Evolutionary conservation across 2,113 vertebrate genomes (phyloP).

Genomic region (Scatophagus argus): DNA sequence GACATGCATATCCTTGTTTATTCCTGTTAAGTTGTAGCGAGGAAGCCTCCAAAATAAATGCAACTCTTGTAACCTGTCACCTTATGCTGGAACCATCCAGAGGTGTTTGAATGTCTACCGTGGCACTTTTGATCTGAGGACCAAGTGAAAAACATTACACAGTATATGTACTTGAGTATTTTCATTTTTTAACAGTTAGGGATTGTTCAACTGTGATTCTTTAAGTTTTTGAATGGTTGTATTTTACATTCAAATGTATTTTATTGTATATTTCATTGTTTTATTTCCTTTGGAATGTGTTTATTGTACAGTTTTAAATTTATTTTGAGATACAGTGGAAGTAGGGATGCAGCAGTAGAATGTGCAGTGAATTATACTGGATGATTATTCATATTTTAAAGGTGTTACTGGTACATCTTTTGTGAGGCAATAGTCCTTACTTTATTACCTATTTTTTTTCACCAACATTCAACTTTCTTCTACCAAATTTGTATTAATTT

Average conservation of each 20-base stretch:
- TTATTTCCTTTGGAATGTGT: constrained; percentile 36
- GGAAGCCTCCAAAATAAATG: constrained; percentile 15
- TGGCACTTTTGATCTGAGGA: constrained; percentile 57
- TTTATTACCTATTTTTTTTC: not conserved
- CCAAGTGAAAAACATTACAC: not conserved
- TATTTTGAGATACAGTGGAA: constrained; percentile 18
- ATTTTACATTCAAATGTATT: constrained; percentile 43
- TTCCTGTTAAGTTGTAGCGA: not conserved
- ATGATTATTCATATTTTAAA: not conserved
- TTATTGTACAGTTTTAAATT: constrained; percentile 22
- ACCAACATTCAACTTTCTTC: not conserved
- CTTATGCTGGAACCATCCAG: constrained; percentile 17
- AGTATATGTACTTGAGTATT: constrained; percentile 16
- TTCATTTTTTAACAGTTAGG: constrained; percentile 8
- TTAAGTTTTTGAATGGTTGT: constrained; percentile 25
- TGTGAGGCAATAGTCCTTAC: not conserved
- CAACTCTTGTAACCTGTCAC: not conserved
- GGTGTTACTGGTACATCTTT: constrained; percentile 19
- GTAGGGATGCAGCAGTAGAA: not conserved
- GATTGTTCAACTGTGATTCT: constrained; percentile 55
- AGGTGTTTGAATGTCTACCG: constrained; percentile 52
- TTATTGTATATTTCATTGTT: constrained; percentile 33
- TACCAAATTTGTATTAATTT: constrained; percentile 53
- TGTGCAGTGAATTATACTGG: constrained; percentile 11
- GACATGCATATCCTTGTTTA: not conserved